Percentiles rank a stretch among this genome's conserved stretches.
Evolutionary conservation across 2,797 vertebrate genomes (phyloP).

Genomic region (Loris lydekkerianus): DNA sequence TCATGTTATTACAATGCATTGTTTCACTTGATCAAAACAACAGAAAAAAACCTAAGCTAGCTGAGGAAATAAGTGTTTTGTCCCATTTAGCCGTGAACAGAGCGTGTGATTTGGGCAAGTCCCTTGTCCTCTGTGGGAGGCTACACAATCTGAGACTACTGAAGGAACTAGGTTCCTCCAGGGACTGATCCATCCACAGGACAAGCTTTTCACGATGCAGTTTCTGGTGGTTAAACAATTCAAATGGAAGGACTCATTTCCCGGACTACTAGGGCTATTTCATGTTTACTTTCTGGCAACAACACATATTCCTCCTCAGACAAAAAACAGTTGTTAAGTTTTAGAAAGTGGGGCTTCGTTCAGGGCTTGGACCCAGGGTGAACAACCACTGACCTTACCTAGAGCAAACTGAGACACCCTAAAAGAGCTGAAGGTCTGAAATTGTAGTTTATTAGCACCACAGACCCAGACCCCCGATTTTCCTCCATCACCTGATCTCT

Average conservation of each 20-base stretch:
- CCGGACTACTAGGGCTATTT: conserved; percentile 41
- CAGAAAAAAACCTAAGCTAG: not conserved
- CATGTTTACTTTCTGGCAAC: conserved; percentile 59
- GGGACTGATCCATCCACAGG: not conserved
- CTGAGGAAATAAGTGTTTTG: not conserved
- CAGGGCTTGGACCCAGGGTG: not conserved
- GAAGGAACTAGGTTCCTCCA: not conserved
- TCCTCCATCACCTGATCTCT: not conserved
- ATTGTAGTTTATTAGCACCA: not conserved
- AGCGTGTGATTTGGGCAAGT: not conserved
- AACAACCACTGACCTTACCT: conserved; percentile 19
- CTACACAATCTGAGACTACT: not conserved
- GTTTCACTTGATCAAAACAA: not conserved
- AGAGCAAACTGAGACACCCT: not conserved
- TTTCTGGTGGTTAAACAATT: conserved; percentile 64
- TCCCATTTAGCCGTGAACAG: not conserved
- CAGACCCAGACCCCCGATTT: not conserved
- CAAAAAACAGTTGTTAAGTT: not conserved
- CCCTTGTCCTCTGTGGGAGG: not conserved
- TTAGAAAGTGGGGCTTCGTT: not conserved
- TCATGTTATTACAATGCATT: not conserved
- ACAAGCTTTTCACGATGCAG: not conserved
- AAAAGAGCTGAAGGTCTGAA: not conserved
- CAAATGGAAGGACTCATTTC: conserved; percentile 61
- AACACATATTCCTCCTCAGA: conserved; percentile 1